These are phyloP conservation scores for Prorops nasuta DNA, from an alignment of 1,140 invertebrate genomes.

Conservation along the genomic window DNA sequence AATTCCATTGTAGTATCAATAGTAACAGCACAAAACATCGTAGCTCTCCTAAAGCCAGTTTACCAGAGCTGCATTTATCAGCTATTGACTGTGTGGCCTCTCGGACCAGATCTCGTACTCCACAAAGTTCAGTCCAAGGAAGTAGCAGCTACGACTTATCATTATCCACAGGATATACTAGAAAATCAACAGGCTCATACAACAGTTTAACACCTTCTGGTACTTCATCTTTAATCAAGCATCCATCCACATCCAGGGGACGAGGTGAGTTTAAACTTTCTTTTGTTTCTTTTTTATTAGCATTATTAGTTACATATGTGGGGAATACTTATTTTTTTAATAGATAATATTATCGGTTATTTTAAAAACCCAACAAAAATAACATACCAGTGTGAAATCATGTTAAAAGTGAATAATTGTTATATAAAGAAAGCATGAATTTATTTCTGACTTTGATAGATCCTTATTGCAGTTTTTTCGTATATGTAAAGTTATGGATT, in stretches of 20 bases:
- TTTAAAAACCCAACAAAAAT: no score
- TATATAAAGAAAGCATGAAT: no score
- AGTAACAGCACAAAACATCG: slow-evolving; percentile 38
- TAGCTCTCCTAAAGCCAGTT: slow-evolving; percentile 28
- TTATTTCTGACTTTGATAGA: no score
- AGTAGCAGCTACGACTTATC: slow-evolving; percentile 32
- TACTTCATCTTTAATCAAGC: slow-evolving; percentile 38
- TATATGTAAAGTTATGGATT: no score
- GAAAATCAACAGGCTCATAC: slow-evolving; percentile 35
- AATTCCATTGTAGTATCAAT: slow-evolving; percentile 35
- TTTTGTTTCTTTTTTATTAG: slow-evolving; percentile 12
- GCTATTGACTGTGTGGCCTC: slow-evolving; percentile 52
- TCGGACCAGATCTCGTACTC: slow-evolving; percentile 50
- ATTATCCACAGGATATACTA: slow-evolving; percentile 31
- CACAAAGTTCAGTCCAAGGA: slow-evolving; percentile 43
- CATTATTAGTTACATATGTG: no score
- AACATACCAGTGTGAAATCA: no score
- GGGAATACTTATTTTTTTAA: no score
- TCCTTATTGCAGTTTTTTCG: no score
- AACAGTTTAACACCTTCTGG: slow-evolving; percentile 34
- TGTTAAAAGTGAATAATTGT: no score
- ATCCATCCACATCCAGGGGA: slow-evolving; percentile 52
- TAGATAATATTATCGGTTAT: no score
- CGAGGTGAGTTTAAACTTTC: slow-evolving; percentile 44
- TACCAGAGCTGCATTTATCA: slow-evolving; percentile 41